phyloP scores from a whole-genome alignment of 2,888 invertebrate genomes.

The Pollenia labialis region DNA sequence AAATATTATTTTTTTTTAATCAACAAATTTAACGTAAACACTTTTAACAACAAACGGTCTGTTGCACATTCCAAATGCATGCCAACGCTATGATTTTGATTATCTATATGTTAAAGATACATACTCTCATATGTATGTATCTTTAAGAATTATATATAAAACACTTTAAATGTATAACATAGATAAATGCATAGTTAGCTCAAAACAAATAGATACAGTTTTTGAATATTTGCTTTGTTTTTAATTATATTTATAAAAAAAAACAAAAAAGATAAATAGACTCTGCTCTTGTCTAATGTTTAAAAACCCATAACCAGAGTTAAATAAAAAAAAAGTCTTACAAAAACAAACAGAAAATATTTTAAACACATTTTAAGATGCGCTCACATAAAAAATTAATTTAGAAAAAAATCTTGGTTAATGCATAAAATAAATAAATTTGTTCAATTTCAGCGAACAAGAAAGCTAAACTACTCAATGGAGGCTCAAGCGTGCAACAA shows the following conservation, averaged over 20 bases:
- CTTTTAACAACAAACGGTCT: conserved; percentile 59
- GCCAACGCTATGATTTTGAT: conserved; percentile 48
- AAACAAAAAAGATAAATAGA: conserved; percentile 33
- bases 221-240: conserved; percentile 45
- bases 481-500: conserved; percentile 77
- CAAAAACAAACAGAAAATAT: conserved; percentile 47
- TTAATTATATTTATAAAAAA: conserved; percentile 20
- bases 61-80: conserved; percentile 70
- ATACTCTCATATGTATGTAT: conserved; percentile 13
- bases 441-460: conserved; percentile 85
- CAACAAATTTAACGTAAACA: conserved; percentile 58
- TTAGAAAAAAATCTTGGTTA: conserved; percentile 37
- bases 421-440: conserved; percentile 81
- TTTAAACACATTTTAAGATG: conserved; percentile 34
- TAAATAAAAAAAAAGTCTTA: conserved; percentile 30
- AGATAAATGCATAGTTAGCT: conserved; percentile 12
- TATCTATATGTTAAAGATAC: conserved; percentile 7
- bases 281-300: conserved; percentile 43
- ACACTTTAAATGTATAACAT: conserved; percentile 29
- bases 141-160: conserved; percentile 16
- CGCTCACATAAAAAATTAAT: conserved; percentile 23
- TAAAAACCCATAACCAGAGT: conserved; percentile 65
- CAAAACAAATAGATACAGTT: conserved; percentile 64
- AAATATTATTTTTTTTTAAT: conserved; percentile 65
- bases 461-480: conserved; percentile 85